These are phyloP conservation scores for Rynchops niger DNA, from an alignment of 2,113 vertebrate species.

Conservation along the genomic window DNA sequence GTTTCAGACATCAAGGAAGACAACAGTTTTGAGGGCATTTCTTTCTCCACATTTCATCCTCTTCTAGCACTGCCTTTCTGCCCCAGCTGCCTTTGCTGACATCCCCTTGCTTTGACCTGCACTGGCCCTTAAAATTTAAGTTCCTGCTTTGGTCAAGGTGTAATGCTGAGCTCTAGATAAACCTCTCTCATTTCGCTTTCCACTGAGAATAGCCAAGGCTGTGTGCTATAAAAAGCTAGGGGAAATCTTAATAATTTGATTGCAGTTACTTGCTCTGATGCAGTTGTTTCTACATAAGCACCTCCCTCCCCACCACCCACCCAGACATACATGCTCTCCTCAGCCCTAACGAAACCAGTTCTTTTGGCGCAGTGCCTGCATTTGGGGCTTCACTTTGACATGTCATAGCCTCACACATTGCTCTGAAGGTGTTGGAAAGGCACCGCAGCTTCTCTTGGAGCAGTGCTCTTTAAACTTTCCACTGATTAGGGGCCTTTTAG, in stretches of 20 bases:
- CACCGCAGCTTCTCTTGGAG: slow-evolving; percentile 36
- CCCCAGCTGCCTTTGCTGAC: not conserved
- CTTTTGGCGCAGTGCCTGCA: slow-evolving; percentile 38
- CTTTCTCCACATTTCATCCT: not conserved
- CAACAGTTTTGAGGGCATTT: not conserved
- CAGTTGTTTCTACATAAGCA: not conserved
- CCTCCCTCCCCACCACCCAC: not conserved
- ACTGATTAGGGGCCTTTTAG: slow-evolving; percentile 72
- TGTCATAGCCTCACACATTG: slow-evolving; percentile 62
- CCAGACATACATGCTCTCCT: not conserved
- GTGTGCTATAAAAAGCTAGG: not conserved
- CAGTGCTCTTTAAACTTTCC: slow-evolving; percentile 60
- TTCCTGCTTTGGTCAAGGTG: not conserved
- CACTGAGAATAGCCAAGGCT: not conserved
- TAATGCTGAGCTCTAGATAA: not conserved
- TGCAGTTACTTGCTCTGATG: not conserved
- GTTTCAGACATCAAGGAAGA: not conserved
- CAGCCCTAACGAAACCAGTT: not conserved
- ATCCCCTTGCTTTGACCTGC: not conserved
- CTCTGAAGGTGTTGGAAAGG: slow-evolving; percentile 63
- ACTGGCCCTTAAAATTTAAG: not conserved
- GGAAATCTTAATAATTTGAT: not conserved
- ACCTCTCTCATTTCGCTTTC: not conserved
- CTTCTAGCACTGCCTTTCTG: not conserved
- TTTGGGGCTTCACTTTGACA: slow-evolving; percentile 63